Percentiles rank a stretch among this genome's conserved stretches.
Evolutionary conservation across 2,797 vertebrate genomes (phyloP).

Genomic region (Streptopelia turtur): DNA sequence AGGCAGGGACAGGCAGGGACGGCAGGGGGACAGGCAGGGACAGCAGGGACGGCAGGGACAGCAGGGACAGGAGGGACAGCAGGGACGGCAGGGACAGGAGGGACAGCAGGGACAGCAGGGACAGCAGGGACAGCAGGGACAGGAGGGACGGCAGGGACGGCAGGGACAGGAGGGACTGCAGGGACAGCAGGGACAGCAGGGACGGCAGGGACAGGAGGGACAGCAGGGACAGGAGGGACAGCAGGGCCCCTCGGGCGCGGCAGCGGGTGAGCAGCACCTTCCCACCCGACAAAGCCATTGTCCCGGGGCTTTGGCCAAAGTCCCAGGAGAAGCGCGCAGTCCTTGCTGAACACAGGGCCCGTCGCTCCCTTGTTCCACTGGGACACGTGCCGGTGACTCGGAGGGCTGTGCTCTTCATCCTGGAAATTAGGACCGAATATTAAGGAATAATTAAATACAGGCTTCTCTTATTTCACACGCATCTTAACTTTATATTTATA

Average conservation of each 20-base stretch:
- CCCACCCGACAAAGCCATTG: not conserved
- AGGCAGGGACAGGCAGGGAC: too few relatives aligned
- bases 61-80: too few relatives aligned
- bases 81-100: too few relatives aligned
- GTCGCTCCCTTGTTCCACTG: not conserved
- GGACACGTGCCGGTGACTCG: not conserved
- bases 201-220: too few relatives aligned
- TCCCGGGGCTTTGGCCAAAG: not conserved
- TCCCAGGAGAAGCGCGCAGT: not conserved
- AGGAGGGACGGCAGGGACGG: too few relatives aligned
- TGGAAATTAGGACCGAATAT: not conserved
- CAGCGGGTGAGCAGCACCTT: not conserved
- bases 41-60: too few relatives aligned
- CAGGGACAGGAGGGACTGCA: too few relatives aligned
- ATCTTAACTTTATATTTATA: not conserved
- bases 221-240: too few relatives aligned
- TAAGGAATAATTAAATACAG: not conserved
- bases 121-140: too few relatives aligned
- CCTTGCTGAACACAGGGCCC: not conserved
- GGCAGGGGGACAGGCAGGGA: too few relatives aligned
- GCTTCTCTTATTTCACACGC: not conserved
- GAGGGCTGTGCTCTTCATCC: not conserved
- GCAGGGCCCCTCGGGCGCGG: not conserved
- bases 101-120: too few relatives aligned
- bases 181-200: too few relatives aligned